These are phyloP conservation scores for Tetranychus piercei DNA, from an alignment of 2,888 invertebrate genomes.

Conservation along the genomic window DNA sequence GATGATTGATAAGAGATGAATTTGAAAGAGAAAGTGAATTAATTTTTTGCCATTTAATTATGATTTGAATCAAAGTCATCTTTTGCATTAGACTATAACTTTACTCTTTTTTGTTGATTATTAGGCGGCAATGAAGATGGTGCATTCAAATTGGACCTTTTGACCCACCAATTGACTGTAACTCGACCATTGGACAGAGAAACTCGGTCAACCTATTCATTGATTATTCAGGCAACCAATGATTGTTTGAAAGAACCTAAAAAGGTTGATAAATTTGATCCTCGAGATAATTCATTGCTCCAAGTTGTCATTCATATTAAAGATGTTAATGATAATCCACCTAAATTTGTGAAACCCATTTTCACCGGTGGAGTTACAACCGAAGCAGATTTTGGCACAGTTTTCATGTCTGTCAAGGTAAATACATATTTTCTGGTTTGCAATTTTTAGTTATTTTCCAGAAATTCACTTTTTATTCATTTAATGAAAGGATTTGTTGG, in stretches of 20 bases:
- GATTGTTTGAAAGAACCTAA: slow-evolving; percentile 49
- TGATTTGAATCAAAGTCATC: too few relatives aligned
- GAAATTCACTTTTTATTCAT: neutral
- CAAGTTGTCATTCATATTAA: slow-evolving; percentile 37
- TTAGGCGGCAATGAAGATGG: slow-evolving; percentile 50
- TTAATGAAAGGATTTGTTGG: neutral
- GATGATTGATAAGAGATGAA: too few relatives aligned
- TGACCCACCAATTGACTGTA: slow-evolving; percentile 47
- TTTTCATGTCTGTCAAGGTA: slow-evolving; percentile 57
- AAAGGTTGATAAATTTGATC: slow-evolving; percentile 38
- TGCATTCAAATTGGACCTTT: slow-evolving; percentile 50
- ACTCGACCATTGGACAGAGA: slow-evolving; percentile 56
- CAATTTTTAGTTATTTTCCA: slow-evolving; percentile 10
- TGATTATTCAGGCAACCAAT: slow-evolving; percentile 62
- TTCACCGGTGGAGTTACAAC: slow-evolving; percentile 89
- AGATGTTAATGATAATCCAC: slow-evolving; percentile 81
- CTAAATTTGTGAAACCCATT: slow-evolving; percentile 52
- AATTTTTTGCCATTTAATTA: too few relatives aligned
- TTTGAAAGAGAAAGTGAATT: too few relatives aligned
- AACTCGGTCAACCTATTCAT: slow-evolving; percentile 44
- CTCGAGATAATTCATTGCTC: slow-evolving; percentile 41
- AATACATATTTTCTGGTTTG: slow-evolving; percentile 34
- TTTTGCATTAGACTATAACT: neutral
- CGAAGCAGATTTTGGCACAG: slow-evolving; percentile 70
- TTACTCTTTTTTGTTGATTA: neutral